Evolutionary conservation across 1,140 invertebrate genomes (phyloP).

Genomic region (Scaptodrosophila lebanonensis): DNA sequence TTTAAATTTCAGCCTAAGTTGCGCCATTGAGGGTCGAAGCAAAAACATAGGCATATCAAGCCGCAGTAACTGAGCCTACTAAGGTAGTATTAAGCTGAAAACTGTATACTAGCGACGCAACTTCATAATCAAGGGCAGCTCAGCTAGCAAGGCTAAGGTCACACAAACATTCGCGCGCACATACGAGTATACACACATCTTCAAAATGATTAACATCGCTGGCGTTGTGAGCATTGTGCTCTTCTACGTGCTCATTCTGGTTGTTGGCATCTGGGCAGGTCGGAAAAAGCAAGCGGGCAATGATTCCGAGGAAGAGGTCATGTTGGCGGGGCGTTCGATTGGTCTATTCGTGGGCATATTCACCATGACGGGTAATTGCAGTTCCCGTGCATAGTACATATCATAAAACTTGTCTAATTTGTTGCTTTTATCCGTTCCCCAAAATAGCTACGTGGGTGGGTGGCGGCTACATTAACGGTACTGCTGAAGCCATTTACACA

Average conservation of each 20-base stretch:
- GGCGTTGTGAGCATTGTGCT: slow-evolving; percentile 94
- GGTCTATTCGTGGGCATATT: slow-evolving; percentile 98
- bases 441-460: slow-evolving; percentile 96
- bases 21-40: slow-evolving; percentile 29
- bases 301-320: slow-evolving; percentile 95
- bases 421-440: not conserved
- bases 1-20: slow-evolving; percentile 30
- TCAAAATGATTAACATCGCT: slow-evolving; percentile 91
- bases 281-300: slow-evolving; percentile 91
- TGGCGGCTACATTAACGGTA: slow-evolving; percentile 99
- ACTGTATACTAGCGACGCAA: slow-evolving; percentile 20
- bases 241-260: slow-evolving; percentile 95
- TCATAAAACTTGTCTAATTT: not conserved
- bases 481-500: slow-evolving; percentile 96
- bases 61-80: too few relatives aligned
- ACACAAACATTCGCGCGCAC: slow-evolving; percentile 24
- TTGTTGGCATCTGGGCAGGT: slow-evolving; percentile 96
- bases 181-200: not conserved
- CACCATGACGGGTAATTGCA: slow-evolving; percentile 93
- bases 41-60: too few relatives aligned
- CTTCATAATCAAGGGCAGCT: too few relatives aligned
- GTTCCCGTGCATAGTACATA: not conserved
- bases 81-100: too few relatives aligned
- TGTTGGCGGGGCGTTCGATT: slow-evolving; percentile 97
- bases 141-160: too few relatives aligned